Evolutionary conservation across 2,888 invertebrate genomes (phyloP), one percentile per base, ranked within the genome.

Genomic region (Tridacna gigas): DNA sequence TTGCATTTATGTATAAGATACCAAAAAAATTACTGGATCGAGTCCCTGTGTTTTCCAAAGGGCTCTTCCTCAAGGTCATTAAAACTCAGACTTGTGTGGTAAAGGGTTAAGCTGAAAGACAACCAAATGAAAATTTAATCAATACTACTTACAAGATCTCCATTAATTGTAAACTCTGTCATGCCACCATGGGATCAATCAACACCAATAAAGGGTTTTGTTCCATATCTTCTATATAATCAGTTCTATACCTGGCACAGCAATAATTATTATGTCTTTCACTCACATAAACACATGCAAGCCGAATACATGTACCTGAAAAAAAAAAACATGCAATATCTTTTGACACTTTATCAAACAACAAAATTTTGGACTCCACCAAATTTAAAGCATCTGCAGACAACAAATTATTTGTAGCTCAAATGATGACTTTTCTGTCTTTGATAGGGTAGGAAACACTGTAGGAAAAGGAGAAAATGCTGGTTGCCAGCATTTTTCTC

Each of bases 151-250:
- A 71, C 71, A 48, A 25, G 18, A 13, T 15, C 71, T 71, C 71
- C 71, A 71, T 71, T 71, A 13, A 71, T 15, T 71, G 71, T 71
- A 26, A 71, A 71, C n/a, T 71, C 71, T 71, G 71, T 71, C 71
- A 71, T 71, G 26, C 71, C 71, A 71, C 51, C 48, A 20, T 15
- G 71, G 71, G 51, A 71, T 22, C 71, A 48, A 48, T 71, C 12
- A 71, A 25, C 12, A 51, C 48, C 51, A 51, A 51, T 51, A 3
- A 45, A 13, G 45, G 20, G 11, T 0, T 28, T 22, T 28, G 47
- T 69, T 47, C 69, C 69, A 69, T 69, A 69, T 15, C 69, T 20
- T 65, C 11, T 65, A 7, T 20, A 0, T 25, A 9, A 22, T 18
- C 26, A 65, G 65, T 28, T 26, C 26, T 0, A 13, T 20, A 65